A percentile compares a stretch with the other conserved stretches of the same genome.
Evolutionary conservation across 2,888 invertebrate species (phyloP).

Genomic region (Drosophila peninsularis): DNA sequence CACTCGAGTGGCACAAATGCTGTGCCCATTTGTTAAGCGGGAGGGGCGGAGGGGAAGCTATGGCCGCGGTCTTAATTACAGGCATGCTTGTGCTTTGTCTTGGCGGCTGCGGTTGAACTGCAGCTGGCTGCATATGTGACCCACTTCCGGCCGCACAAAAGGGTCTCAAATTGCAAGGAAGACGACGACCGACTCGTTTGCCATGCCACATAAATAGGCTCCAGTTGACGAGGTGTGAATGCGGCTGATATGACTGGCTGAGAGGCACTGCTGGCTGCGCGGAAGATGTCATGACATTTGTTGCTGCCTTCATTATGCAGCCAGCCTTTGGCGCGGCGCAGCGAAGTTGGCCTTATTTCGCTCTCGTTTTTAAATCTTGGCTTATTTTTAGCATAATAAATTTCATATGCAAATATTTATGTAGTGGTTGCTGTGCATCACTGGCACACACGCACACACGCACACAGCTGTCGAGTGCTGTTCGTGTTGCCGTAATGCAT

Average conservation of each 20-base stretch:
- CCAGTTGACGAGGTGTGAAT: constrained; percentile 67
- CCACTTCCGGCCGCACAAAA: constrained; percentile 77
- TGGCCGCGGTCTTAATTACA: constrained; percentile 72
- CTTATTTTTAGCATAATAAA: constrained; percentile 84
- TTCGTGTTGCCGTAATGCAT: constrained; percentile 79
- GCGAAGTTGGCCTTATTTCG: constrained; percentile 74
- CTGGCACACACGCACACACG: constrained; percentile 21
- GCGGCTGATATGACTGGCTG: constrained; percentile 34
- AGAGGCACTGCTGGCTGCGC: constrained; percentile 9
- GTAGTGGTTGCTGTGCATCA: constrained; percentile 47
- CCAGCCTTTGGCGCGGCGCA: constrained; percentile 32
- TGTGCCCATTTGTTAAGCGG: constrained; percentile 58
- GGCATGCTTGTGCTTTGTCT: constrained; percentile 61
- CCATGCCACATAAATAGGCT: constrained; percentile 66
- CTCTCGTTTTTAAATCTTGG: constrained; percentile 78
- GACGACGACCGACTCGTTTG: constrained; percentile 26
- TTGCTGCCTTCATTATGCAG: constrained; percentile 69
- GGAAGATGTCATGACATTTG: constrained; percentile 78
- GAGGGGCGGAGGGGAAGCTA: constrained; percentile 2
- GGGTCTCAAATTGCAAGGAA: constrained; percentile 61
- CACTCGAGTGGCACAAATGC: constrained; percentile 66
- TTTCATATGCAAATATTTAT: constrained; percentile 83
- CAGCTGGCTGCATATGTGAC: constrained; percentile 67
- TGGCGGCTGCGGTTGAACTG: constrained; percentile 32
- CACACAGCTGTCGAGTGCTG: constrained; percentile 58